A percentile compares a stretch with the other conserved stretches of the same genome.
phyloP scores from a whole-genome alignment of 2,797 vertebrate species.

The Neopelma chrysocephalum region DNA sequence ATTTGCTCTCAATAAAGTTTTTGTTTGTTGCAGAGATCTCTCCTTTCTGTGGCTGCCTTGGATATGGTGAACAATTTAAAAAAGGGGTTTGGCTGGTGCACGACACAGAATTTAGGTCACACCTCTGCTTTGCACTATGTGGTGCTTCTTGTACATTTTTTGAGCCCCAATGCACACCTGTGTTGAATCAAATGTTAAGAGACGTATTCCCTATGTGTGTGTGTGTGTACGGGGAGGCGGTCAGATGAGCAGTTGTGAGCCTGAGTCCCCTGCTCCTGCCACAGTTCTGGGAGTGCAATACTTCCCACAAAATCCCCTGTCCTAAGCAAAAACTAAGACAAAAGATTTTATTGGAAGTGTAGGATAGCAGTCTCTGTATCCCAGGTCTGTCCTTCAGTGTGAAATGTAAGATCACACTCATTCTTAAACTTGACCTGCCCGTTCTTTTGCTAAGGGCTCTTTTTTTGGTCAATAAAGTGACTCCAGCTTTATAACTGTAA shows the following conservation, averaged over 20 bases:
- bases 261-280: background rate
- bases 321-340: background rate
- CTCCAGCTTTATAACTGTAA: background rate
- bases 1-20: background rate
- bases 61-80: background rate
- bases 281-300: background rate
- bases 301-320: background rate
- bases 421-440: background rate
- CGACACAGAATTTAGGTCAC: background rate
- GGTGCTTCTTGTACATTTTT: background rate
- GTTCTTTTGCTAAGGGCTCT: background rate
- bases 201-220: rapidly evolving
- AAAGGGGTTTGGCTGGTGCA: background rate
- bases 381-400: background rate
- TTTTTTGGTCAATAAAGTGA: background rate
- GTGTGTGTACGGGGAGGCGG: background rate
- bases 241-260: background rate
- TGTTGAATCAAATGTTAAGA: background rate
- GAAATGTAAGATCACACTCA: background rate
- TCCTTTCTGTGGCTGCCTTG: background rate
- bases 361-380: background rate
- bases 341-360: background rate
- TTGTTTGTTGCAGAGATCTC: background rate
- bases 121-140: background rate
- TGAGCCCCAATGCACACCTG: rapidly evolving